These are phyloP conservation scores for Epizoanthus rinbou DNA, from an alignment of 92 coral and sea anemone species.

Conservation along the genomic window DNA sequence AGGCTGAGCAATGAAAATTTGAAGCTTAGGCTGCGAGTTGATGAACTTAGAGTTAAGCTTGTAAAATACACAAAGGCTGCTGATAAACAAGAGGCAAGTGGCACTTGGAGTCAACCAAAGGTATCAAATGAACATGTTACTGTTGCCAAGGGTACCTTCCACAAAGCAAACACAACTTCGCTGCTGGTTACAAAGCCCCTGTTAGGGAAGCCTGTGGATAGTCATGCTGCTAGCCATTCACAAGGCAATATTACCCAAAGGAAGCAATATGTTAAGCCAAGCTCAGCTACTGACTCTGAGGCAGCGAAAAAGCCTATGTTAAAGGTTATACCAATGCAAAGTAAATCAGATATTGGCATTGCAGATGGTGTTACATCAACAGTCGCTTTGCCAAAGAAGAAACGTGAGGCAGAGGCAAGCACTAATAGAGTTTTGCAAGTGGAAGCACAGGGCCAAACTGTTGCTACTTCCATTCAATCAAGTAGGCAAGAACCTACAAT, in stretches of 20 bases:
- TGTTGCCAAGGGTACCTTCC: not conserved
- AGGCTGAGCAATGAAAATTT: slow-evolving; percentile 78
- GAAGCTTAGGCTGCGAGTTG: slow-evolving; percentile 81
- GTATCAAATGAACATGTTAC: not conserved
- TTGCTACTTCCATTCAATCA: not conserved
- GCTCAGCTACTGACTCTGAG: not conserved
- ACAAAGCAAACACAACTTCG: not conserved
- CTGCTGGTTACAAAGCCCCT: not conserved
- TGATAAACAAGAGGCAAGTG: slow-evolving; percentile 1
- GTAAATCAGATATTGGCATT: not conserved
- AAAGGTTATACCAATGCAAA: slow-evolving; percentile 34
- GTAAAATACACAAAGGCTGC: slow-evolving; percentile 23
- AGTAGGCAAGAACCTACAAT: not conserved
- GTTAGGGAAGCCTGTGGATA: not conserved
- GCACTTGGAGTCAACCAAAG: not conserved
- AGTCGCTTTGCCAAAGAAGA: slow-evolving; percentile 2
- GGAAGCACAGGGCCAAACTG: not conserved
- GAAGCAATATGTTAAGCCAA: not conserved
- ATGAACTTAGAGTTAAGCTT: slow-evolving; percentile 82
- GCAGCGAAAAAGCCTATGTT: not conserved
- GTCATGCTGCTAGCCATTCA: too few relatives aligned
- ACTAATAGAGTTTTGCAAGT: not conserved
- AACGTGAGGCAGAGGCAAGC: not conserved
- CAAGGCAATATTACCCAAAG: not conserved
- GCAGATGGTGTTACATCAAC: not conserved